Evolutionary conservation across 1,140 invertebrate genomes (phyloP).

Genomic region (Drosophila lacertosa): DNA sequence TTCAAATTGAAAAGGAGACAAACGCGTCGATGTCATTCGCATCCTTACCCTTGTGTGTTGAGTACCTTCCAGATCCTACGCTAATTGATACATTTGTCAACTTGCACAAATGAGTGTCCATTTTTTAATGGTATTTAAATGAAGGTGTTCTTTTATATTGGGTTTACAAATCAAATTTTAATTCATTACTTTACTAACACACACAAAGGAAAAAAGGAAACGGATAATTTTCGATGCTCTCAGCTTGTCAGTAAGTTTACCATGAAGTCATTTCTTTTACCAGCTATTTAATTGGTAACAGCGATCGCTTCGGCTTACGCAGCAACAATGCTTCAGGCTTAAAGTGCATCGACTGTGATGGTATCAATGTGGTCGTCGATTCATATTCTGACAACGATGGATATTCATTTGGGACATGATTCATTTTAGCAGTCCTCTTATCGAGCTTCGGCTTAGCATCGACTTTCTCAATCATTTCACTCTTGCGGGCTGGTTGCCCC

Average conservation of each 20-base stretch:
- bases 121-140: too few species aligned
- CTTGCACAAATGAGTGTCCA: slow-evolving; percentile 56
- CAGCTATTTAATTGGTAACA: slow-evolving; percentile 8
- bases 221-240: slow-evolving; percentile 32
- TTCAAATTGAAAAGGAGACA: slow-evolving; percentile 72
- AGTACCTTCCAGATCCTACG: too few species aligned
- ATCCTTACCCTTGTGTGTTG: background rate
- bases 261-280: background rate
- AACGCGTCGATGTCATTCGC: slow-evolving; percentile 46
- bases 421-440: slow-evolving; percentile 31
- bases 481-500: background rate
- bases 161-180: background rate
- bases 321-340: slow-evolving; percentile 1
- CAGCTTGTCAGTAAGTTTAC: background rate
- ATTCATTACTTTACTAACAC: slow-evolving; percentile 6
- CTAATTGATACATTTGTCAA: slow-evolving; percentile 79
- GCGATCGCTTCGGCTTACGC: slow-evolving; percentile 21
- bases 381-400: background rate
- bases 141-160: too few species aligned
- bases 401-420: too few species aligned
- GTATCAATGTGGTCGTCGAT: slow-evolving; percentile 33
- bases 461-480: background rate
- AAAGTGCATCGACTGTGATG: background rate
- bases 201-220: background rate
- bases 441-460: slow-evolving; percentile 21